Evolutionary conservation across 2,113 vertebrate species (phyloP), one percentile per base, ranked within the genome.

Genomic region (Seriola rivoliana): DNA sequence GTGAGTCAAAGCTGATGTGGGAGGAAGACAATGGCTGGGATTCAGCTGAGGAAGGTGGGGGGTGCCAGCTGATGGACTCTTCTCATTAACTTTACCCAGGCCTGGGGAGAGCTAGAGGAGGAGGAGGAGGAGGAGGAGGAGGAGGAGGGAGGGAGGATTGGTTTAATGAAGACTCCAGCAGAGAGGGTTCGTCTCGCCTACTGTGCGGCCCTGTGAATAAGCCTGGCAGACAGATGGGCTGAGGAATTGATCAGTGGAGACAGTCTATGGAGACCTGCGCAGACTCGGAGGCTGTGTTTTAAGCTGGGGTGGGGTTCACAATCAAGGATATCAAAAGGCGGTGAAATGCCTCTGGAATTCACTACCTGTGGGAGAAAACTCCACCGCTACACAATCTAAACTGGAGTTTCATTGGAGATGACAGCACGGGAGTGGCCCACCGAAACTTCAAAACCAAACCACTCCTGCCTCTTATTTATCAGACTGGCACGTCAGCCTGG

Each of bases 161-260:
- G 78, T 93, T 92, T 94, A 94, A 92, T 94, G 87, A 94, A 93
- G 87, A 81, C 88, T 85, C 90, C 91, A 75, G 89, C 85, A 36
- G 86, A 14, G 54, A 78, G 75, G 54, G 82, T 80, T 83, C n/a
- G 36, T 90, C 88, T 87, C 50, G 71, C 89, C 75, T 44, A 80
- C 59, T 73, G 80, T 62, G 88, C 66, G 16, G 77, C 85, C 80
- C 82, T 52, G 71, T 84, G 91, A 90, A 82, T 79, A 83, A 81
- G 78, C 87, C 88, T 77, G 89, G 85, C 84, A 85, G 83, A 89
- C 88, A 89, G 90, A 92, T 87, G 91, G 85, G 80, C 79, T 84
- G 89, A 90, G 87, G 81, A 88, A 91, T 67, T 89, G 82, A 93
- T 93, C 90, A 89, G 91, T 63, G 72, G 69, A 88, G 79, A 59